Evolutionary conservation across 1,140 invertebrate genomes (phyloP).

Genomic region (Pissodes strobi): DNA sequence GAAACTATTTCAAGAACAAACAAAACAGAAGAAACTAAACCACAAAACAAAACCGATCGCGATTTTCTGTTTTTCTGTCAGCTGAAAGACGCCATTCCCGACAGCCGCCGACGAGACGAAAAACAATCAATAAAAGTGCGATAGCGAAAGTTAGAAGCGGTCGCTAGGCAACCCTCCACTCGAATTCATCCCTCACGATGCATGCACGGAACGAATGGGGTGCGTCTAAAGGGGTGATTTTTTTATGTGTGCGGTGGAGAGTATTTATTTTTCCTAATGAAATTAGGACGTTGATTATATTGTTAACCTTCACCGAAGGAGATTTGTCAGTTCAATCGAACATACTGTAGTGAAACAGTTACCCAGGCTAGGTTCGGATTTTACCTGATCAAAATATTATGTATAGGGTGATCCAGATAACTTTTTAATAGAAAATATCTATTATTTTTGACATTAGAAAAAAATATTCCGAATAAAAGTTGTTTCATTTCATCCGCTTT

Average conservation of each 20-base stretch:
- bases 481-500: no score
- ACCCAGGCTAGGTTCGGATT: no score
- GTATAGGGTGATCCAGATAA: no score
- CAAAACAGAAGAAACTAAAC: constrained; percentile 44
- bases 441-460: no score
- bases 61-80: constrained; percentile 53
- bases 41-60: constrained; percentile 44
- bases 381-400: no score
- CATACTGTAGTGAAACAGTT: no score
- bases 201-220: constrained; percentile 5
- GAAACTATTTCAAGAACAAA: constrained; percentile 26
- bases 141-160: constrained; percentile 51
- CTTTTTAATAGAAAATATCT: no score
- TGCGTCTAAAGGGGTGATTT: constrained; percentile 10
- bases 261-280: no score
- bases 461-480: no score
- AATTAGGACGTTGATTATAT: no score
- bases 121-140: constrained; percentile 56
- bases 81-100: constrained; percentile 56
- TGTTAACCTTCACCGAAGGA: no score
- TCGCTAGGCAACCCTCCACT: constrained; percentile 40
- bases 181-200: constrained; percentile 26
- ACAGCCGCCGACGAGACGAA: constrained; percentile 52
- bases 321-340: no score
- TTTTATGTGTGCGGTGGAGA: not conserved